Evolutionary conservation across 1,140 invertebrate genomes (phyloP), one percentile per base, ranked within the genome.

Genomic region (Bombus cullumanus): DNA sequence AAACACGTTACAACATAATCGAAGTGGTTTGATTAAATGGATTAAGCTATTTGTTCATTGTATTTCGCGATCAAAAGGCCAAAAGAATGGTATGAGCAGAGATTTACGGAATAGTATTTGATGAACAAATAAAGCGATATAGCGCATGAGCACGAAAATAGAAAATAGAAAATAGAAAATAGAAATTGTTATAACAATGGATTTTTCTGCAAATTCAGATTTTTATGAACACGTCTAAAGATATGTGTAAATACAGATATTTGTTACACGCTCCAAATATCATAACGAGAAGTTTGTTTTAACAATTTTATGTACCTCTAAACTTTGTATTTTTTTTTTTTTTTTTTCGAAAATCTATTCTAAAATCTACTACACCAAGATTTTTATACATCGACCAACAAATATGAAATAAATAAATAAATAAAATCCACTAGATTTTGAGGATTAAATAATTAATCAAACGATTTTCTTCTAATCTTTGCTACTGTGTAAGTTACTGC

Each of bases 21-120:
- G 47, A 78, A 69, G 62, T 22, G 34, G 37, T 43, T 77, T 77
- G 68, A 74, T 83, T 76, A 83, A 76, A 73, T 73, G n/a, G 68
- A 77, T 77, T 34, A 43, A 77, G 18, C 43, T 62, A 41, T 59
- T 2, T 53, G 13, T 31, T 84, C 37, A n/a, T 22, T 37, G 25
- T 59, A 25, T 84, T 72, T 79, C 9, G 12, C 76, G 77, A 80
- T 62, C 57, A 81, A 66, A 13, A 22, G 5, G 25, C 2, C 8
- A 39, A 31, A 41, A 13, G 37, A 57, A 5, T 28, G 59, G n/a
- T 18, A 10, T 37, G 34, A 59, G 25, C 9, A 28, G 57, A 59
- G 57, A 25, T 59, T 59, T 59, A 59, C 18, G 47, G 0, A 53
- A 53, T 53, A 53, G 18, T 22, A n/a, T 62, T n/a, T 62, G 59